phyloP scores from a whole-genome alignment of 2,113 vertebrate species.

The Cricetomys ansorgei region DNA sequence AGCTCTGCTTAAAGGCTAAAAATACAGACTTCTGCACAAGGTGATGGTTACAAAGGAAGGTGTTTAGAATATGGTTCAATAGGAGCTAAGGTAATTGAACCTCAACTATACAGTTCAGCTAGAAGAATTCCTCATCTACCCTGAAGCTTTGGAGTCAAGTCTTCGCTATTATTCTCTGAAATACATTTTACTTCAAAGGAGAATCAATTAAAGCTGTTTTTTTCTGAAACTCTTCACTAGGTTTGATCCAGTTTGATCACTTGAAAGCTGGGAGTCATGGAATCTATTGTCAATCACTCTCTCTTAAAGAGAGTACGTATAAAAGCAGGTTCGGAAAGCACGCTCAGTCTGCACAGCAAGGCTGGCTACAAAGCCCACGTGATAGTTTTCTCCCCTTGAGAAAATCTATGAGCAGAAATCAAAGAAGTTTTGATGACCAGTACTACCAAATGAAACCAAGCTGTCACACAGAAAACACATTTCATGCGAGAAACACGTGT shows the following conservation, averaged over 20 bases:
- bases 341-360: background rate
- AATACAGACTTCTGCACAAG: slow-evolving; percentile 73
- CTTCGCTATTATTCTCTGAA: slow-evolving; percentile 55
- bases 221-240: slow-evolving; percentile 53
- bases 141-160: slow-evolving; percentile 60
- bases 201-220: slow-evolving; percentile 52
- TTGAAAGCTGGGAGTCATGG: slow-evolving; percentile 25
- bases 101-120: slow-evolving; percentile 54
- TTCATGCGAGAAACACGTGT: background rate
- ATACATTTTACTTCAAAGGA: slow-evolving; percentile 47
- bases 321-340: slow-evolving; percentile 8
- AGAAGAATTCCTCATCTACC: slow-evolving; percentile 51
- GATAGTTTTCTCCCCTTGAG: background rate
- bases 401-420: slow-evolving; percentile 33
- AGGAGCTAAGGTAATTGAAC: slow-evolving; percentile 66
- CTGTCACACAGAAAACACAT: background rate
- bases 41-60: slow-evolving; percentile 72
- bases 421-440: background rate
- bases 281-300: slow-evolving; percentile 19
- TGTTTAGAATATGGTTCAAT: slow-evolving; percentile 71
- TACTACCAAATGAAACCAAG: background rate
- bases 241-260: slow-evolving; percentile 51
- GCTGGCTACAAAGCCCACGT: background rate
- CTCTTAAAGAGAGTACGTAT: background rate
- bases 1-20: slow-evolving; percentile 80